Percentiles rank a stretch among this genome's conserved stretches.
Conservation (phyloP, 2,797 vertebrate genomes). For the Pseudochirops corinnae region DNA sequence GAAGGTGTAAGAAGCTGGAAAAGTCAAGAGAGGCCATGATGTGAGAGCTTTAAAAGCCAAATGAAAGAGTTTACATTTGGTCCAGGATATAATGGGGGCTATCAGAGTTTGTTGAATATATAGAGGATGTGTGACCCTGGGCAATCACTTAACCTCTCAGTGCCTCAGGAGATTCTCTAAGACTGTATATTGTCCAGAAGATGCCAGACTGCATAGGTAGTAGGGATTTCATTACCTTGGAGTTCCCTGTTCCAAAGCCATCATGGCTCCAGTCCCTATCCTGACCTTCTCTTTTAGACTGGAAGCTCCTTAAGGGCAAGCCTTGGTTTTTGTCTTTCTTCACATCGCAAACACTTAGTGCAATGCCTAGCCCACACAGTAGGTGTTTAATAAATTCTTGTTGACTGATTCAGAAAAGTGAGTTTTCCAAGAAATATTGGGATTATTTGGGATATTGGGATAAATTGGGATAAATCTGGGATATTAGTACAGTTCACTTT, state of each 20-base stretch:
- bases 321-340: not conserved
- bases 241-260: not conserved
- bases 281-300: not conserved
- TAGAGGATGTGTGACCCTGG: too few relatives aligned
- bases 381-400: conserved; percentile 9
- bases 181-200: too few relatives aligned
- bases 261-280: not conserved
- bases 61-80: not conserved
- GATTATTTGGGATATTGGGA: too few relatives aligned
- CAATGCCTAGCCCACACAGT: not conserved
- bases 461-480: too few relatives aligned
- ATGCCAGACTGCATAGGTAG: not conserved
- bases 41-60: not conserved
- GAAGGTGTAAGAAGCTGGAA: not conserved
- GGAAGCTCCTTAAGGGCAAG: not conserved
- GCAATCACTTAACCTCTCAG: too few relatives aligned
- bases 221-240: not conserved
- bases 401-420: conserved; percentile 23
- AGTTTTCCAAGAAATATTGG: conserved; percentile 25
- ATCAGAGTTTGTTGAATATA: too few relatives aligned
- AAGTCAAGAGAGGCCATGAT: not conserved
- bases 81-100: not conserved
- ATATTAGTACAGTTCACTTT: conserved; percentile 53
- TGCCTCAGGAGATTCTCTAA: too few relatives aligned
- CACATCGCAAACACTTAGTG: not conserved